Base-by-base conservation (phyloP, 35 echinoderm and acorn worm genomes). In the Amphiura filiformis region DNA sequence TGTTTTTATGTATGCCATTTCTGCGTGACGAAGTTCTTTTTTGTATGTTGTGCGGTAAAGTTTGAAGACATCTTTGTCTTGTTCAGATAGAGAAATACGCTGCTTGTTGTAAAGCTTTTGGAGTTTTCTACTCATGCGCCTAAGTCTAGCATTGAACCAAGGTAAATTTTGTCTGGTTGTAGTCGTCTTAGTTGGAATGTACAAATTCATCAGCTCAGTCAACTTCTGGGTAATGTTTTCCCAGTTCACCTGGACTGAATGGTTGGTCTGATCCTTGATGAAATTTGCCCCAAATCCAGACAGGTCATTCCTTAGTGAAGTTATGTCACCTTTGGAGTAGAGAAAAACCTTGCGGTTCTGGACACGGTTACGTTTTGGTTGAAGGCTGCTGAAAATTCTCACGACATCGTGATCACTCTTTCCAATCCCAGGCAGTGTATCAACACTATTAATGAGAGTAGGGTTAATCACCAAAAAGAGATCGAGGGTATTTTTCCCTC, bases 131-230 rank as follows among this genome's bases (percentile, higher is more conserved):
- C 20, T 52, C 44, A 52, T 52, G 44, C 44, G 44, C 44, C 44
- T 7, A 20, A 52, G 44, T 52, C 44, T 52, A 7, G 7, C 7
- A 52, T 52, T 52, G 20, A 11, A 52, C 81, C 41, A 84, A 17
- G 81, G 38, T 32, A 39, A 11, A 40, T 52, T 41, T 35, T 47
- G 52, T 28, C 81, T n/a, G 39, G 81, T 84, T 28, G 81, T 47
- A 7, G 81, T 15, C 38, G 34, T 49, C 26, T 84, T 56, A 33
- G 81, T 47, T 34, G 81, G 81, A 57, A 84, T 47, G 31, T 84
- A 47, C 28, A 47, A 47, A 1, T 56, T 41, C 41, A 84, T 31
- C 20, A 57, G 14, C 0, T 23, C 13, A 47, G 32, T n/a, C 38
- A 84, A 17, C 11, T 22, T 56, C 12, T 31, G 23, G 3, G 0